Base-by-base conservation (phyloP, 2,113 vertebrate genomes). In the Meles meles region DNA sequence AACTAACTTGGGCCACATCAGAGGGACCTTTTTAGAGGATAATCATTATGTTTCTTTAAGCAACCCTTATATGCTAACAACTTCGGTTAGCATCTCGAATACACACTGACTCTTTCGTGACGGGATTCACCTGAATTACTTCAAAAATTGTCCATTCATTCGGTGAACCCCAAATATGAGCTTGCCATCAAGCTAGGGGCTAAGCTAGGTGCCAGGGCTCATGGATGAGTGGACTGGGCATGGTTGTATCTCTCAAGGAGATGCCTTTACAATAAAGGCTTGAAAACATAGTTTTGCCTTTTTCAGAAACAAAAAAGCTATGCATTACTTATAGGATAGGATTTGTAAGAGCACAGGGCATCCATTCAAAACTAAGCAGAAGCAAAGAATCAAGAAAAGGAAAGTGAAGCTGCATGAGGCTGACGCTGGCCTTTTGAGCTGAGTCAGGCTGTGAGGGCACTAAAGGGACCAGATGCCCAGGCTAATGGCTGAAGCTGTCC, bases 301-400 rank as follows among this genome's bases (percentile, higher is more conserved):
- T 74, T 14, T 34, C 63, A 87, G 86, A 89, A 85, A 49, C 23
- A 57, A 97, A 93, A 55, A 71, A 42, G n/a, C 44, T 6, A 7
- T 69, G 29, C 14, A 9, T 77, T 47, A 77, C 44, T 77, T 47
- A 29, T 1, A 47, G 42, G 42, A 47, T 15, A 47, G 42, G 47
- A 29, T 44, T 76, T 76, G 3, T 15, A 57, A 83, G 37, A 69
- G 23, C 21, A 20, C 27, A 27, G 27, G 2, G 23, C n/a, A 37
- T 55, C 21, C 31, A 21, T 55, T 61, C 55, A 79, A 80, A 86
- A 27, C 49, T 18, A 39, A 84, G 77, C 72, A 91, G 77, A 27
- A 67, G 39, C 37, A 72, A 39, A 59, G 57, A 85, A 31, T 21
- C 20, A 42, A 49, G 31, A 13, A 4, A n/a, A 82, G n/a, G 10